Base-by-base conservation (phyloP, 2,888 invertebrate genomes). In the Argynnis bischoffii region DNA sequence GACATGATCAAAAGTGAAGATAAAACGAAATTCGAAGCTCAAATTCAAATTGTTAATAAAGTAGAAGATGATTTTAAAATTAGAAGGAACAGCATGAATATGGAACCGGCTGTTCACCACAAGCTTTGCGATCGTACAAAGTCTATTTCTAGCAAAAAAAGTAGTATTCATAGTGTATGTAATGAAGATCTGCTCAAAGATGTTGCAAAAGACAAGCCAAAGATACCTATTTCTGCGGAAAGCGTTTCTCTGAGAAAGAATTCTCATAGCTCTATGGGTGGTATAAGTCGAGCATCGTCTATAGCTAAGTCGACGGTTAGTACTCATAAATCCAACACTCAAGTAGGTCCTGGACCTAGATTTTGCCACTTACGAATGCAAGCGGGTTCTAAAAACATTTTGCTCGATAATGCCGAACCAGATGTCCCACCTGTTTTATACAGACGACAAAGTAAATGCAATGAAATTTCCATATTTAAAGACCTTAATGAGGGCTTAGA, bases 361-460 rank as follows among this genome's bases (percentile, higher is more conserved):
- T 95, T 96, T 77, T 97, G 96, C 78, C 95, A 96, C 63, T 93
- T 97, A 79, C 93, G 96, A 50, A 93, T 96, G 77, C 96, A 96
- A 78, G 95, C 95, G 6, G 96, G 96, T 6, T 96, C 96, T 14
- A 96, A 95, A 80, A 97, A 97, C 82, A 96, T 97, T 77, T 88
- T 97, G 6, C 88, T 97, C 31, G 97, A 97, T 83, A 97, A 96
- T 77, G 95, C 95, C 47, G 95, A 96, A 75, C 95, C 95, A 55
- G 94, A 94, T 73, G 94, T 95, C 41, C 94, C 95, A 15, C 96
- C 96, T 0, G 94, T 97, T 47, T 88, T 97, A 53, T 97, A 96
- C 77, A 95, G 95, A 70, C 90, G 94, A 13, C 94, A 94, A 72
- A 93, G 89, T 72, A 93, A 90, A 74, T 90, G 89, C 69, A 90